Base-by-base conservation (phyloP, 2,888 invertebrate genomes). In the Anthophora plumipes region DNA sequence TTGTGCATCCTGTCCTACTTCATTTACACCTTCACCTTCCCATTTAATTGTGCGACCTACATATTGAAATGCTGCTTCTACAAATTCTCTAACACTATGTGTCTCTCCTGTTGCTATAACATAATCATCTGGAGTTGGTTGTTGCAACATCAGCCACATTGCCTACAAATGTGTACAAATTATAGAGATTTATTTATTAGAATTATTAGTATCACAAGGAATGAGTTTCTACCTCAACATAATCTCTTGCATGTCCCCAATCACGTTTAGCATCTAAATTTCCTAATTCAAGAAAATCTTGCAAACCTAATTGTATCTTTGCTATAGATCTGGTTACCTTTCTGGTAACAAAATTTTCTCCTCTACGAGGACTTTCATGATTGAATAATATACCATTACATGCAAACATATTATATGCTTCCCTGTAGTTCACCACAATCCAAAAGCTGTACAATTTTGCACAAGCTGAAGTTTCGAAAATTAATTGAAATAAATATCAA, bases 61-160 rank as follows among this genome's bases (percentile, higher is more conserved):
- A 91, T 97, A 96, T 75, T 95, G 95, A 94, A 99, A 99, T 0
- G 99, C 96, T 48, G 95, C 95, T 93, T 98, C 98, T 0, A 99
- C 98, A 94, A 99, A 99, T 94, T 99, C 98, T 14, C 98, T 95
- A 0, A 99, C 99, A 93, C 98, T 99, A 94, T 98, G 98, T 17
- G 97, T 96, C 93, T 98, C 97, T 0, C 99, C 99, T 0, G 99
- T 99, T 7, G 99, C 98, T 88, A 99, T 98, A 7, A 99, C 99
- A 94, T 97, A 99, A 94, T 99, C 99, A 68, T 99, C 97, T 0
- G 99, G 97, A 48, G 94, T 93, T 0, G 98, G 96, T 91, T 97
- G 97, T 93, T 99, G 99, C 20, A 99, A 95, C 98, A 99, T 99
- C 93, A 98, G 94, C 99, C 99, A 99, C 99, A 99, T 99, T 0